Base-by-base conservation (phyloP, 2,888 invertebrate genomes). In the Nymphalis urticae region DNA sequence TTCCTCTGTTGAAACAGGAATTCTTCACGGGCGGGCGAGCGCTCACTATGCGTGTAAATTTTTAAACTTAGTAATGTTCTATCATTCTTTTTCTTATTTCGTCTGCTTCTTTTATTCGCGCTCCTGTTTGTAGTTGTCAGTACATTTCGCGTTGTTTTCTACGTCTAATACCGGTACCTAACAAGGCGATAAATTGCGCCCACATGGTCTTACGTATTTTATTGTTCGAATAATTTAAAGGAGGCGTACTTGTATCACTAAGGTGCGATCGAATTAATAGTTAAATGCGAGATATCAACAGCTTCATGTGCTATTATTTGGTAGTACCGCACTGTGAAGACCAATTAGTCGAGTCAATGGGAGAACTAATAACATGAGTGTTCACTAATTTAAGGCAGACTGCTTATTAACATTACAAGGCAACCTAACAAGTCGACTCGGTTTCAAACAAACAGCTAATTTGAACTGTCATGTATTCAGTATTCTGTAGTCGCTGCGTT, bases 31-130 rank as follows among this genome's bases (percentile, higher is more conserved):
- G 69, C 84, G 86, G 81, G 76, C 83, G 82, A 74, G 79, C 81
- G 82, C 81, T 85, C 83, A 84, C 83, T 81, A 88, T 85, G 92
- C 91, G 89, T 88, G 85, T 84, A 87, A 84, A 88, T 88, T 86
- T 87, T 88, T 85, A 87, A 89, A 84, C 86, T 85, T 76, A 80
- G 79, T 79, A 80, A 79, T 78, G 76, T 80, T 80, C 76, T 80
- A 78, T 73, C 75, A 70, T 77, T 80, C 74, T 81, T 81, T 73
- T 79, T 79, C 77, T 80, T 78, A 66, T 76, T 76, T 60, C 71
- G 73, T 81, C 79, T 76, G 71, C 75, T 77, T 71, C 72, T 79
- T 82, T 85, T 84, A 80, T 84, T 85, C 79, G 76, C 77, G 77
- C 79, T 77, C 77, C 80, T 78, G 75, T 76, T 86, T 82, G 80